Conservation (phyloP, 2,113 vertebrate species). For the Phycodurus eques region DNA sequence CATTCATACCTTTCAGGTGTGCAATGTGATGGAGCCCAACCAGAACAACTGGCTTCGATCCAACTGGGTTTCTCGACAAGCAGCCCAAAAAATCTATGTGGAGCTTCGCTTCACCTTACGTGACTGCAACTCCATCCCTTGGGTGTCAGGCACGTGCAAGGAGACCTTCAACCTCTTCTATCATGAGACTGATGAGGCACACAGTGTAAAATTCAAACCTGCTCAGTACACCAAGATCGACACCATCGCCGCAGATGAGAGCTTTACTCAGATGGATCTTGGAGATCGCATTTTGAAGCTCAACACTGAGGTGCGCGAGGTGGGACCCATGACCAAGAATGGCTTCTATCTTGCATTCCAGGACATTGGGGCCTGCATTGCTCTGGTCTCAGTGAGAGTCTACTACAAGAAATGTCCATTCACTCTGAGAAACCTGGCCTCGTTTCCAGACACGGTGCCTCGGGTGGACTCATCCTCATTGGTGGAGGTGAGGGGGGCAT, state of each 20-base stretch:
- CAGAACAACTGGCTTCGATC: conserved; percentile 98
- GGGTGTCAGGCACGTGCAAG: conserved; percentile 94
- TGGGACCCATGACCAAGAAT: conserved; percentile 87
- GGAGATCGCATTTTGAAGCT: conserved; percentile 95
- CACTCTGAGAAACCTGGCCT: conserved; percentile 87
- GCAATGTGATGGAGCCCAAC: conserved; percentile 94
- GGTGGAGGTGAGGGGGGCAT: conserved; percentile 92
- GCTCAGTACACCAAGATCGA: conserved; percentile 89
- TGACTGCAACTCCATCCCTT: conserved; percentile 95
- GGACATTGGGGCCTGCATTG: conserved; percentile 94
- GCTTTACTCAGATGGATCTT: conserved; percentile 96
- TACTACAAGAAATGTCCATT: conserved; percentile 96
- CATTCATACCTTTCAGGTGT: conserved; percentile 95
- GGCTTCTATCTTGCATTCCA: conserved; percentile 95
- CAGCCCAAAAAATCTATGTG: conserved; percentile 91
- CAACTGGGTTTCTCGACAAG: conserved; percentile 92
- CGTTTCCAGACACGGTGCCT: conserved; percentile 93
- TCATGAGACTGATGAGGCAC: conserved; percentile 88
- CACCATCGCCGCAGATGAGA: conserved; percentile 94
- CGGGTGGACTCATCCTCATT: conserved; percentile 92
- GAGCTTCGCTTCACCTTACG: conserved; percentile 94
- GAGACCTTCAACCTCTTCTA: conserved; percentile 96
- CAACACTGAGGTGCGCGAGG: conserved; percentile 92
- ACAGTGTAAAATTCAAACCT: conserved; percentile 85
- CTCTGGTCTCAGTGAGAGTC: conserved; percentile 88